Evolutionary conservation across 2,113 vertebrate genomes (phyloP), one percentile per base, ranked within the genome.

Genomic region (Diglossa brunneiventris): DNA sequence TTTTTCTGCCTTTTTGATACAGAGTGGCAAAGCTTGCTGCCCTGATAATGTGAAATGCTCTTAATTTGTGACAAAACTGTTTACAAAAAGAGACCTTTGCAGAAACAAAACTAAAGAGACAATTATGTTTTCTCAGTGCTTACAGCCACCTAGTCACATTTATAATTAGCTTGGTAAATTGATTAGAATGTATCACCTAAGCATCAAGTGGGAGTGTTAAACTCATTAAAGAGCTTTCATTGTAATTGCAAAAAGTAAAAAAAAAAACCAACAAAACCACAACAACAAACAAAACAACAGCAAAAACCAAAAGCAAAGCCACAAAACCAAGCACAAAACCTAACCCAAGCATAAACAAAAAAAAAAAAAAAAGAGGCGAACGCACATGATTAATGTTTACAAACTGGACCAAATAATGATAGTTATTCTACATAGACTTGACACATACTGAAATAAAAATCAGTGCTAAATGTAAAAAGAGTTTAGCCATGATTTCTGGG

Each of bases 201-300:
- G 50, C 61, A 69, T 92, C 50, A 74, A 69, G 64, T 75, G n/a
- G n/a, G 86, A 80, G 19, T 66, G 55, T 62, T 92, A 27, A 95
- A 75, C 66, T 94, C 41, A 84, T 92, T 83, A 46, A 83, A 76
- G 14, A 91, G 49, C 69, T 94, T 94, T 87, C 53, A 68, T 50
- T 90, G 62, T 87, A 85, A 85, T 79, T 91, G 70, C 52, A 63
- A 83, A 83, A 94, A 46, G 7, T 33, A 9, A 12, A 44, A 70
- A 61, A 47, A 30, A 12, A 13, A 42, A 69, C 12, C 9, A 44
- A 37, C 2, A 15, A 63, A 63, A 55, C 53, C 30, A 11, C 55
- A 53, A n/a, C 10, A 19, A 37, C 21, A 31, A 42, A 62, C 52
- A 68, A 55, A 9, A 22, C 15, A 58, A 59, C 8, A 13, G 7